These are phyloP conservation scores for Herpailurus yagouaroundi DNA, from an alignment of 2,113 vertebrate genomes.

Conservation along the genomic window DNA sequence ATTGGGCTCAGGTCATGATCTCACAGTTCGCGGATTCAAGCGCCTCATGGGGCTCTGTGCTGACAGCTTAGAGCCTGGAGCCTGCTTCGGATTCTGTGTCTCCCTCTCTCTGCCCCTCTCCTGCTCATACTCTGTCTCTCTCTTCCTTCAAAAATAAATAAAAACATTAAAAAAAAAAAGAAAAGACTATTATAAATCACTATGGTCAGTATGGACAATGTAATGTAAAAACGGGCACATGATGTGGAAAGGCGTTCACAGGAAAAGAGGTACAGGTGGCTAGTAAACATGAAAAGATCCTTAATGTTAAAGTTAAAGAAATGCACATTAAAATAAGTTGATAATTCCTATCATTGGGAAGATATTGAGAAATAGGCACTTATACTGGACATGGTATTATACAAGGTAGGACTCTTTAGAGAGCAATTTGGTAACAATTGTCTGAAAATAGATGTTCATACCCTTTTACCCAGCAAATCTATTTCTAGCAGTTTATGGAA, in stretches of 20 bases:
- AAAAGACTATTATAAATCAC: background rate
- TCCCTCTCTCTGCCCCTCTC: no score
- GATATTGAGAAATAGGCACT: background rate
- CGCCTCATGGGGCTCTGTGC: no score
- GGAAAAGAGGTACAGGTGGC: background rate
- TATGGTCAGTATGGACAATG: background rate
- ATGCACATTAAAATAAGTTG: background rate
- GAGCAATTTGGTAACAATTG: background rate
- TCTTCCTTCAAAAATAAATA: no score
- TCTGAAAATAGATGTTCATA: background rate
- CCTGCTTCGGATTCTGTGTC: no score
- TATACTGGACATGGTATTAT: background rate
- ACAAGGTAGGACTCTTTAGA: background rate
- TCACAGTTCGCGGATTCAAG: no score
- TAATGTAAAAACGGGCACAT: background rate
- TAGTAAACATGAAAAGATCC: background rate
- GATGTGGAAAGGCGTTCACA: background rate
- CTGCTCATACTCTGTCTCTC: no score
- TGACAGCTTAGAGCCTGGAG: no score
- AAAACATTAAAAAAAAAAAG: no score
- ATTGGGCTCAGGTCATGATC: no score
- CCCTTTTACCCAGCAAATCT: background rate
- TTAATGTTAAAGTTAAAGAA: slow-evolving; percentile 13
- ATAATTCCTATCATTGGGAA: background rate
- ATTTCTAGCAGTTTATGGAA: background rate